Evolutionary conservation across 1,140 invertebrate species (phyloP).

Genomic region (Triops cancriformis): DNA sequence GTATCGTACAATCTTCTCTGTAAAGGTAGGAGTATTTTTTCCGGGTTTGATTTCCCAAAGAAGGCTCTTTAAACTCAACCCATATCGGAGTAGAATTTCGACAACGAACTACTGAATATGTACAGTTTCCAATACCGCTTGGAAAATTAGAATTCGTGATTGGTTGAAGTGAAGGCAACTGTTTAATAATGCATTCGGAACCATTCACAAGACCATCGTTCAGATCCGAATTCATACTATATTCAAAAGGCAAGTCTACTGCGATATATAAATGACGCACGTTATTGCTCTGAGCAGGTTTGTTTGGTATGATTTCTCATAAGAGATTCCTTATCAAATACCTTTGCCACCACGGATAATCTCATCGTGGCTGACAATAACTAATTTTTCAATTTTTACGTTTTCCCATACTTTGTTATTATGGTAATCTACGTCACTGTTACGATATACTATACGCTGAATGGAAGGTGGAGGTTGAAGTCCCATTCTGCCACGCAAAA

Average conservation of each 20-base stretch:
- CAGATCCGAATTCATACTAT: background rate
- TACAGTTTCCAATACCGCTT: background rate
- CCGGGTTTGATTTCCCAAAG: background rate
- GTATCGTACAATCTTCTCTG: background rate
- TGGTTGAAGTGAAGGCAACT: background rate
- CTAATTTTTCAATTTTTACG: background rate
- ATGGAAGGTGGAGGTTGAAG: too few relatives aligned
- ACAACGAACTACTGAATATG: background rate
- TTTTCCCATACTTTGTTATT: too few relatives aligned
- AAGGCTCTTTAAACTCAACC: background rate
- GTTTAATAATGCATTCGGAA: background rate
- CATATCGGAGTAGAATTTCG: background rate
- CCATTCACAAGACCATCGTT: background rate
- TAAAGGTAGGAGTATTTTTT: background rate
- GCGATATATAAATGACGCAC: background rate
- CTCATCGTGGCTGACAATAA: background rate
- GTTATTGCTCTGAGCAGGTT: background rate
- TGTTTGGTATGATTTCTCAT: background rate
- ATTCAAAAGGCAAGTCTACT: too few relatives aligned
- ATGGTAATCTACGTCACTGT: too few relatives aligned
- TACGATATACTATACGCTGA: too few relatives aligned
- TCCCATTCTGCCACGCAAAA: too few relatives aligned
- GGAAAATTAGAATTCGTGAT: background rate
- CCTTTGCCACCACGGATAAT: background rate
- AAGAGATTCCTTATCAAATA: background rate